Base-by-base conservation (phyloP, 2,113 vertebrate species). In the Oryzias woworae region DNA sequence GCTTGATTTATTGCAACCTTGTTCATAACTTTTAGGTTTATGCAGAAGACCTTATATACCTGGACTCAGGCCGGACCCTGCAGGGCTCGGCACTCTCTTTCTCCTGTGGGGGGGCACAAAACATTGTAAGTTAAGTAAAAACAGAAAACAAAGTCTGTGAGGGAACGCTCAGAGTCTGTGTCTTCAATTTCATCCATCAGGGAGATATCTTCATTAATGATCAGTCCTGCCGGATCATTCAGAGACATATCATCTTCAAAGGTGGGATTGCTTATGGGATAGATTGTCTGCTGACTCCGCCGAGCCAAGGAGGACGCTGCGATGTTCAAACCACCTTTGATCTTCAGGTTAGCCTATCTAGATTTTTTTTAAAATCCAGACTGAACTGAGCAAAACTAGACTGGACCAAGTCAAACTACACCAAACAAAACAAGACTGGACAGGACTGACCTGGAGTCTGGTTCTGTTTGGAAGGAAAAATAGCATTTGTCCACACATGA, bases 261-360 rank as follows among this genome's bases (percentile, higher is more conserved):
- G 75, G 84, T 0, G 97, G 97, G 0, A 64, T 96, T 0, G 93
- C 93, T 44, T 96, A 97, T 0, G 96, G 96, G 15, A 95, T 99
- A 10, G 56, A 95, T 91, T 98, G 96, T 76, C 82, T 99, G 58
- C 88, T 99, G 81, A 87, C 71, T 0, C 94, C 96, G 42, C 94
- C 95, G 62, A 94, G 90, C 48, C 81, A 96, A 0, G 96, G 96
- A 0, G 96, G 93, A 14, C 95, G 91, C 77, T 99, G 97, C 4
- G 95, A 97, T 66, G 80, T 59, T 15, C 92, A 92, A n/a, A 56
- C 81, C 1, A 77, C 72, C 0, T 3, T 92, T 14, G 85, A 92
- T 3, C 20, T 95, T 42, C 64, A 47, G 86, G 97, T 98, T 13
- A 54, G 8, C 47, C 4, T 18, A 36, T 12, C 36, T 36, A 36